These are phyloP conservation scores for Pangasius sanitwongsei DNA, from an alignment of 2,797 vertebrate species.

Conservation along the genomic window DNA sequence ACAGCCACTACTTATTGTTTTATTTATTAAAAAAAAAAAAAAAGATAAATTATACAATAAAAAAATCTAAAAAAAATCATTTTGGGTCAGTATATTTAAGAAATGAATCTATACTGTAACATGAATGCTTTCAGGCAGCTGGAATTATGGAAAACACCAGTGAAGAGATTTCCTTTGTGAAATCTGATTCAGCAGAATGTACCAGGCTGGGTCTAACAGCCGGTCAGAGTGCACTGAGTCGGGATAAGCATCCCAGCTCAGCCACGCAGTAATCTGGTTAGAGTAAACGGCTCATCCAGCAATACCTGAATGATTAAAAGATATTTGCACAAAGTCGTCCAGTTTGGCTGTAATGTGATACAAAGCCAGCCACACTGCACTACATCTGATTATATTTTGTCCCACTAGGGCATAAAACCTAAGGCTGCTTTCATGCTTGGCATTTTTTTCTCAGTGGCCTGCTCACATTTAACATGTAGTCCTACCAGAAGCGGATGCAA, in stretches of 20 bases:
- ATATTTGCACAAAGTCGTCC: conserved; percentile 58
- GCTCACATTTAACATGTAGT: not conserved
- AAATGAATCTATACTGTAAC: not conserved
- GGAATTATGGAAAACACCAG: not conserved
- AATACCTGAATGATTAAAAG: conserved; percentile 65
- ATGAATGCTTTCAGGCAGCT: not conserved
- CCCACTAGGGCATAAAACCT: conserved; percentile 60
- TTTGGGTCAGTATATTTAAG: too few species aligned
- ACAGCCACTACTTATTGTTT: not conserved
- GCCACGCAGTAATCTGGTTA: conserved; percentile 71
- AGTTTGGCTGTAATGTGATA: conserved; percentile 42
- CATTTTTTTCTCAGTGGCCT: not conserved
- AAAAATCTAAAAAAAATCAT: too few species aligned
- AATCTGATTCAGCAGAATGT: conserved; percentile 29
- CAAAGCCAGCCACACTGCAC: conserved; percentile 2
- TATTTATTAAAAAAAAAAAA: not conserved
- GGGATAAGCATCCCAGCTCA: conserved; percentile 59
- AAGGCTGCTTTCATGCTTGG: not conserved
- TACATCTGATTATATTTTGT: conserved; percentile 62
- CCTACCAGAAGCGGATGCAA: not conserved
- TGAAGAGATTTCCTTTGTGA: conserved; percentile 8
- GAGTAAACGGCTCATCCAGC: conserved; percentile 66
- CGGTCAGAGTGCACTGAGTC: conserved; percentile 45
- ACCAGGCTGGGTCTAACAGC: conserved; percentile 26
- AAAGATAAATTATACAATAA: not conserved